phyloP scores from a whole-genome alignment of 1,140 invertebrate species.

The Bombus polaris region DNA sequence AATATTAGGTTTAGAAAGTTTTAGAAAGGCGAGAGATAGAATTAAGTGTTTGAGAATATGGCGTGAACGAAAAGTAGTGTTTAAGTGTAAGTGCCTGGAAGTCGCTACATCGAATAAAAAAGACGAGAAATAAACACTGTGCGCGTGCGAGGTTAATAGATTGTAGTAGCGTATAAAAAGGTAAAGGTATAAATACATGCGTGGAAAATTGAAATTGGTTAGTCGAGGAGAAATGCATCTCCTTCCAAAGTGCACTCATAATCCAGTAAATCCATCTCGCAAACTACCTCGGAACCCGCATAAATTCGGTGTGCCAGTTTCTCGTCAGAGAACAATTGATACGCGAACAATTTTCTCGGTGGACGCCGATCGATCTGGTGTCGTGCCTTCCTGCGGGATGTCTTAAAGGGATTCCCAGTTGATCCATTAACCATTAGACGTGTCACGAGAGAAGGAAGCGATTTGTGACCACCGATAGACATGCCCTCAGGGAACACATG shows the following conservation, averaged over 20 bases:
- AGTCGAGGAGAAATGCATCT: neutral
- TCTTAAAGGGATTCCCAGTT: slow-evolving; percentile 22
- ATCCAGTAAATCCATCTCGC: neutral
- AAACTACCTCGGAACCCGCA: neutral
- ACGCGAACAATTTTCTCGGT: slow-evolving; percentile 16
- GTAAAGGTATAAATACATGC: too few species aligned
- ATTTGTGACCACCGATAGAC: slow-evolving; percentile 36
- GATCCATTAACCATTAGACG: slow-evolving; percentile 55
- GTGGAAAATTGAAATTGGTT: too few species aligned
- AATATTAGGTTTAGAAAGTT: too few species aligned
- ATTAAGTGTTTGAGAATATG: too few species aligned
- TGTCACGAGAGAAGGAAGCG: slow-evolving; percentile 28
- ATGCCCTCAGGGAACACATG: slow-evolving; percentile 23
- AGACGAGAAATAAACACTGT: too few species aligned
- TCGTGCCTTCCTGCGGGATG: neutral
- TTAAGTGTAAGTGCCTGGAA: too few species aligned
- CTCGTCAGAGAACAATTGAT: slow-evolving; percentile 25
- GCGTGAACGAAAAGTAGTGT: too few species aligned
- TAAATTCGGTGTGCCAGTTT: neutral
- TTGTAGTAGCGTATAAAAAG: too few species aligned
- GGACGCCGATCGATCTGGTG: neutral
- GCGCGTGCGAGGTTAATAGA: too few species aligned
- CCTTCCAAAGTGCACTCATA: neutral
- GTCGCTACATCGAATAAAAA: too few species aligned
- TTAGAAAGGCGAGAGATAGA: too few species aligned